A percentile compares a stretch with the other conserved stretches of the same genome.
These are phyloP conservation scores for Cecidostiba fungosa DNA, from an alignment of 2,888 invertebrate genomes.

Conservation along the genomic window DNA sequence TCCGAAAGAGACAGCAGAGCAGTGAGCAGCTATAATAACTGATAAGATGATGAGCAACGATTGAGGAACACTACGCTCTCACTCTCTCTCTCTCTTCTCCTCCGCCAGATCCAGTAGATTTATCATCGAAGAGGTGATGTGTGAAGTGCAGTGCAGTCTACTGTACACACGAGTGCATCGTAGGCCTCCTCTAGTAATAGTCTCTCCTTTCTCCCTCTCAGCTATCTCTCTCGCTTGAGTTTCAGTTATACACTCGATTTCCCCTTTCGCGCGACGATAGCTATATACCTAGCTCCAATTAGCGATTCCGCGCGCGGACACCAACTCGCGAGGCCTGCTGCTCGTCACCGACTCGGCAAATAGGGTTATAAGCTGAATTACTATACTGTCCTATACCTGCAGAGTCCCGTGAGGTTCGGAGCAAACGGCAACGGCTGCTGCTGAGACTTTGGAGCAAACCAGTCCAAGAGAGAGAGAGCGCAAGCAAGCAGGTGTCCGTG, in stretches of 20 bases:
- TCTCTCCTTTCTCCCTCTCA: conserved; percentile 10
- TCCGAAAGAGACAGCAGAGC: background rate
- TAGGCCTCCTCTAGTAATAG: background rate
- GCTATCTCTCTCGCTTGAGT: background rate
- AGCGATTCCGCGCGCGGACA: conserved; percentile 18
- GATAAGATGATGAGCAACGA: conserved; percentile 24
- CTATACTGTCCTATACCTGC: background rate
- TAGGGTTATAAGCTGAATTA: conserved; percentile 9
- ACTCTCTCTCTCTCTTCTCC: background rate
- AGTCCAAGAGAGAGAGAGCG: background rate
- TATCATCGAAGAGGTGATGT: conserved; percentile 9
- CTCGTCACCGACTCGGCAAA: background rate
- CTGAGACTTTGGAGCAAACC: background rate
- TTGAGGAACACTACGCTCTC: background rate
- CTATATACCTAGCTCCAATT: background rate
- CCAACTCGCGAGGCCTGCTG: background rate
- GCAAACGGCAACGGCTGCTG: conserved; percentile 18
- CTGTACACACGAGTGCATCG: background rate
- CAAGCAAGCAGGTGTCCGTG: conserved; percentile 68
- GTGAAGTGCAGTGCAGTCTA: background rate
- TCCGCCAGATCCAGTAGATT: background rate
- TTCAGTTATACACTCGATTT: conserved; percentile 15
- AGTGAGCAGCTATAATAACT: background rate
- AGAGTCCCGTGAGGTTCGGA: background rate
- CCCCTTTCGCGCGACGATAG: background rate